phyloP scores from a whole-genome alignment of 2,888 invertebrate genomes.

The Eupithecia pulchellata region DNA sequence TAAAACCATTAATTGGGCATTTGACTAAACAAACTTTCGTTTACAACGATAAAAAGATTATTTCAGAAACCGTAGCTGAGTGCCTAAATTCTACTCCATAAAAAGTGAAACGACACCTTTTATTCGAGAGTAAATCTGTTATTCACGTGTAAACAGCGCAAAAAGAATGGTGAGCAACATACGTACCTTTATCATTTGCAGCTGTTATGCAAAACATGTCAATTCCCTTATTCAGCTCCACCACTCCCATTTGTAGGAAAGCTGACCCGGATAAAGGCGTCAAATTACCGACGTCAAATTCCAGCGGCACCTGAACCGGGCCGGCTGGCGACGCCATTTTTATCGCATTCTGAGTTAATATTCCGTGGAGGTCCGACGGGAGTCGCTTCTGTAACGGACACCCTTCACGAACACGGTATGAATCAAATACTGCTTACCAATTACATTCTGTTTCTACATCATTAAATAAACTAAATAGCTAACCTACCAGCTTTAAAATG shows the following conservation, averaged over 20 bases:
- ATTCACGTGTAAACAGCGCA: conserved; percentile 18
- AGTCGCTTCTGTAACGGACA: conserved; percentile 69
- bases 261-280: conserved; percentile 78
- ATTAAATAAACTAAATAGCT: neutral
- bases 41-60: conserved; percentile 16
- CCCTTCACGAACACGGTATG: conserved; percentile 63
- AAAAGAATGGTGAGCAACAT: conserved; percentile 22
- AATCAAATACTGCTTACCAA: conserved; percentile 35
- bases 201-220: conserved; percentile 66
- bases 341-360: conserved; percentile 79
- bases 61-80: neutral
- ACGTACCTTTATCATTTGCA: conserved; percentile 34
- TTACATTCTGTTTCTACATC: conserved; percentile 22
- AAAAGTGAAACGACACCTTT: conserved; percentile 6
- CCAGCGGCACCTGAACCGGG: conserved; percentile 76
- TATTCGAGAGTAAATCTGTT: neutral
- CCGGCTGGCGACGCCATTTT: conserved; percentile 71
- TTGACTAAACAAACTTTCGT: conserved; percentile 24
- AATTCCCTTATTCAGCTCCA: conserved; percentile 58
- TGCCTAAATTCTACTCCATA: neutral
- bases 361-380: conserved; percentile 74
- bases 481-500: no score
- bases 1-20: conserved; percentile 29
- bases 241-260: conserved; percentile 68
- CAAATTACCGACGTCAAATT: conserved; percentile 80